Evolutionary conservation across 2,888 invertebrate species (phyloP).

Genomic region (Drosophila koepferae): DNA sequence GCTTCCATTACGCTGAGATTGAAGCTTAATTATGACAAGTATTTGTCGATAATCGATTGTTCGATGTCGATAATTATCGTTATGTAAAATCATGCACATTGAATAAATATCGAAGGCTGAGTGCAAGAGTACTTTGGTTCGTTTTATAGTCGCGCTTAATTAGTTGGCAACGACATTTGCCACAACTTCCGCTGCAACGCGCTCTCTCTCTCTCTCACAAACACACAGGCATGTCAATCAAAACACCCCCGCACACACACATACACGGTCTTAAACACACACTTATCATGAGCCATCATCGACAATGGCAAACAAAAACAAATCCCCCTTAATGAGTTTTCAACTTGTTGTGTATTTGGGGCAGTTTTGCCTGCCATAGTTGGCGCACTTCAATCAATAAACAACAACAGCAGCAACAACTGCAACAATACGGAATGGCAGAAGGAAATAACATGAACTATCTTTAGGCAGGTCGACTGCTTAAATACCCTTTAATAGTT

Average conservation of each 20-base stretch:
- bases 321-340: slow-evolving; percentile 58
- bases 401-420: slow-evolving; percentile 29
- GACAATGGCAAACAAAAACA: slow-evolving; percentile 60
- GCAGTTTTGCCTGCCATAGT: slow-evolving; percentile 56
- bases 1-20: slow-evolving; percentile 18
- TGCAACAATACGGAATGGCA: slow-evolving; percentile 41
- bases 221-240: slow-evolving; percentile 25
- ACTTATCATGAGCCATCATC: slow-evolving; percentile 50
- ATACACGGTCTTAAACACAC: slow-evolving; percentile 14
- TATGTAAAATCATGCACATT: not conserved
- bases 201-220: too few relatives aligned
- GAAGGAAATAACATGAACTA: slow-evolving; percentile 20
- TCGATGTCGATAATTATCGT: slow-evolving; percentile 38
- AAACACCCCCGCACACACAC: slow-evolving; percentile 41
- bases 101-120: slow-evolving; percentile 4
- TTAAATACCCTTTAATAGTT: slow-evolving; percentile 12
- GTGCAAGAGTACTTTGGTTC: slow-evolving; percentile 11
- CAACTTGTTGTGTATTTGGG: slow-evolving; percentile 76
- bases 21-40: slow-evolving; percentile 13
- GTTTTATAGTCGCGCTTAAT: slow-evolving; percentile 57
- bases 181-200: slow-evolving; percentile 66
- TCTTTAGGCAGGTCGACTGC: not conserved
- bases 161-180: slow-evolving; percentile 58
- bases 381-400: slow-evolving; percentile 76
- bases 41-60: slow-evolving; percentile 26